Conservation (phyloP, 2,797 vertebrate species). For the Numenius phaeopus region DNA sequence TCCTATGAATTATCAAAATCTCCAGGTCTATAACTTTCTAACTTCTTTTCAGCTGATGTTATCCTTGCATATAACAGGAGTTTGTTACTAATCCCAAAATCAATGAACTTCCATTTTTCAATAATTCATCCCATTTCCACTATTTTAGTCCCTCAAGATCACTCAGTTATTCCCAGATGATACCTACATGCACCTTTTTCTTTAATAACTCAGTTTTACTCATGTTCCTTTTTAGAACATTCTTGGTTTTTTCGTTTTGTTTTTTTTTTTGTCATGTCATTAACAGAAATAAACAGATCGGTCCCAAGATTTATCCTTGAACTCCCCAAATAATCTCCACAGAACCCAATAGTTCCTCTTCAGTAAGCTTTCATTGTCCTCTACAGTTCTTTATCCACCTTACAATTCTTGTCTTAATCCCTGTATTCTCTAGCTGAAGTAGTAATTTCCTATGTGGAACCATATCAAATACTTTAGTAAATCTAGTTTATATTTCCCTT, state of each 20-base stretch:
- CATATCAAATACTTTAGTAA: not conserved
- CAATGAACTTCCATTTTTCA: not conserved
- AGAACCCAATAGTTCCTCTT: not conserved
- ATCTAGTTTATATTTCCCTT: not conserved
- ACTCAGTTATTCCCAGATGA: not conserved
- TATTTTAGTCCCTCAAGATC: not conserved
- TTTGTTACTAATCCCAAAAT: not conserved
- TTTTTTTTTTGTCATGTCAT: not conserved
- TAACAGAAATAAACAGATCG: not conserved
- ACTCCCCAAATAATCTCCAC: not conserved
- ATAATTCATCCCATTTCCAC: not conserved
- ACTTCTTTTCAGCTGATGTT: not conserved
- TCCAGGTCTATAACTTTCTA: not conserved
- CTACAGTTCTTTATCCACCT: not conserved
- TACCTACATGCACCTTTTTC: accelerated
- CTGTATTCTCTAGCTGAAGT: not conserved
- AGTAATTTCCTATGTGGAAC: slow-evolving; percentile 42
- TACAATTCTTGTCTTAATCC: slow-evolving; percentile 43
- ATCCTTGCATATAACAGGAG: not conserved
- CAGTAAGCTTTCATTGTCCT: not conserved
- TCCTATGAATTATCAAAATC: not conserved
- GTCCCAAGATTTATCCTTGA: not conserved
- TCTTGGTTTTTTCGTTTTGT: accelerated
- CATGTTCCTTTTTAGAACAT: not conserved
- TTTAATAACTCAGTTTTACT: not conserved